Base-by-base conservation (phyloP, 2,888 invertebrate genomes). In the Minunthozetes semirufus region DNA sequence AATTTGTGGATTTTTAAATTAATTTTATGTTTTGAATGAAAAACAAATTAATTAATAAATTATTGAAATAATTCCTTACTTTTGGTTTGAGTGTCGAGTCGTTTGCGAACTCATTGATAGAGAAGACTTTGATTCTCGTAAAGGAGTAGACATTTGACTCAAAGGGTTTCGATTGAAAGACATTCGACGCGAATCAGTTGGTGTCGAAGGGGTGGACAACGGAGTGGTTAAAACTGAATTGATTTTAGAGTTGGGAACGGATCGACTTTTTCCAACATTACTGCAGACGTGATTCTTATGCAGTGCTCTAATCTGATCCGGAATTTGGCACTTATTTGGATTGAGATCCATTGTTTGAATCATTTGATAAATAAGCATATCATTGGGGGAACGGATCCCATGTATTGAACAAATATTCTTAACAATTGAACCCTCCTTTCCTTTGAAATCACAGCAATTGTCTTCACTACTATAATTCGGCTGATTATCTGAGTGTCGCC, bases 211-310 rank as follows among this genome's bases (percentile, higher is more conserved):
- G 2, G 61, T 61, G 9, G 61, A 61, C 27, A 33, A 13, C 29
- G 61, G 61, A 33, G 61, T 29, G 15, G 61, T 61, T 6, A 17
- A 25, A 61, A 6, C 8, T 8, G 61, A 61, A 9, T 5, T n/a
- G 11, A 61, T 9, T 13, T 61, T 61, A 61, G 61, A 61, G 2
- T 27, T 29, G 9, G 61, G 61, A 29, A 61, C 61, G 25, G 61
- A 61, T 61, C 61, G 19, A n/a, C 61, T 61, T 61, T 61, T 27
- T 8, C 61, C 61, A 17, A 29, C 29, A 61, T 61, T 61, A 33
- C 29, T 11, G 17, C 61, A 61, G 61, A 27, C 29, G 25, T 61
- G 61, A 17, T 27, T 29, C 29, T 29, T 29, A 61, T 61, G 61
- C 6, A 61, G n/a, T 9, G 61, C 29, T 61, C 29, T 61, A 29